Percentiles rank a stretch among this genome's conserved stretches.
Evolutionary conservation across 2,888 invertebrate species (phyloP).

Genomic region (Scaptomyza reducta): DNA sequence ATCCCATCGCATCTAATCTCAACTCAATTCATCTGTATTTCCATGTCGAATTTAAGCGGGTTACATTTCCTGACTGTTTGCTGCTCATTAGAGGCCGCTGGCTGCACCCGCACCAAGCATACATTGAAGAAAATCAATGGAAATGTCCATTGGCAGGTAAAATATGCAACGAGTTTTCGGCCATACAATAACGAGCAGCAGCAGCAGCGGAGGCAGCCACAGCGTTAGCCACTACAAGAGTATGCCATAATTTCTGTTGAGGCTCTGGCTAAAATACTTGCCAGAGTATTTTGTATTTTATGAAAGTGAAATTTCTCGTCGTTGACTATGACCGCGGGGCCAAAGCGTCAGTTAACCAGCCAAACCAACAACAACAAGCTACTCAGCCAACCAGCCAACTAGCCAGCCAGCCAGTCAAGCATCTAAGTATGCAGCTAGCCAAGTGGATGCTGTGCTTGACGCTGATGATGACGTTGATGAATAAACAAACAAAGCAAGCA

Average conservation of each 20-base stretch:
- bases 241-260: slow-evolving; percentile 56
- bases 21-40: slow-evolving; percentile 38
- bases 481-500: slow-evolving; percentile 62
- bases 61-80: slow-evolving; percentile 53
- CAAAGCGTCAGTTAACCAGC: slow-evolving; percentile 40
- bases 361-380: slow-evolving; percentile 24
- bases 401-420: slow-evolving; percentile 24
- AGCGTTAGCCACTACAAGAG: slow-evolving; percentile 10
- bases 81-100: slow-evolving; percentile 54
- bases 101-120: slow-evolving; percentile 66
- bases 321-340: slow-evolving; percentile 47
- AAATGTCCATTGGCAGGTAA: slow-evolving; percentile 40
- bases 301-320: slow-evolving; percentile 63
- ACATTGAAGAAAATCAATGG: slow-evolving; percentile 28
- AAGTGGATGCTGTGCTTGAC: slow-evolving; percentile 63
- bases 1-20: slow-evolving; percentile 28
- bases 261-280: slow-evolving; percentile 49
- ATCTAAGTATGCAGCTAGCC: slow-evolving; percentile 37
- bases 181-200: slow-evolving; percentile 42
- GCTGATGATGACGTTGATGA: slow-evolving; percentile 66
- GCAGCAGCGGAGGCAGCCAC: slow-evolving; percentile 21
- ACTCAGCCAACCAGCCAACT: slow-evolving; percentile 27
- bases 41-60: slow-evolving; percentile 31
- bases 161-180: slow-evolving; percentile 56
- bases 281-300: slow-evolving; percentile 55